Evolutionary conservation across 2,888 invertebrate genomes (phyloP).

Genomic region (Cryptocheilus praepositus): DNA sequence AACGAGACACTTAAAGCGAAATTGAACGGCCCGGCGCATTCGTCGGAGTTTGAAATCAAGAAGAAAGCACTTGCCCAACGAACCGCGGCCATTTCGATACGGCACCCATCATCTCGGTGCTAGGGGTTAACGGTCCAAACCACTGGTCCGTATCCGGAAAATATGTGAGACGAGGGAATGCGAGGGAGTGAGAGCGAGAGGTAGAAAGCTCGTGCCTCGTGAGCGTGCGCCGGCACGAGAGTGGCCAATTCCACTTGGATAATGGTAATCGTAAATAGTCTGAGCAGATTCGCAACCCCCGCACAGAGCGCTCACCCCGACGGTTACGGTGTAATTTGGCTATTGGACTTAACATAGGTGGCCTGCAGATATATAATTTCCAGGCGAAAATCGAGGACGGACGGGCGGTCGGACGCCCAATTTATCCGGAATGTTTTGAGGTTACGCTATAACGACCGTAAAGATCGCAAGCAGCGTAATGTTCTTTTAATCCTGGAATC

Average conservation of each 20-base stretch:
- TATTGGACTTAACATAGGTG: constrained; percentile 37
- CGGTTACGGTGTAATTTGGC: constrained; percentile 41
- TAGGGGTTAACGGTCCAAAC: too few relatives aligned
- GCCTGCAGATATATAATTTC: constrained; percentile 38
- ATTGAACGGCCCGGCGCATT: too few relatives aligned
- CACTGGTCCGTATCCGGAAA: too few relatives aligned
- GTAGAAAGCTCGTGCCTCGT: neutral
- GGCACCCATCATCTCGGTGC: too few relatives aligned
- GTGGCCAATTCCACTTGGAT: constrained; percentile 11
- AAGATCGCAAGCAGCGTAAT: too few relatives aligned
- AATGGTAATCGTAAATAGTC: constrained; percentile 51
- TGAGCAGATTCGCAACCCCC: constrained; percentile 19
- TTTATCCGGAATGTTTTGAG: constrained; percentile 11
- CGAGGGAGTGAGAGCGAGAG: neutral
- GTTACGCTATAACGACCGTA: constrained; percentile 11
- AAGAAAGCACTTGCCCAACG: too few relatives aligned
- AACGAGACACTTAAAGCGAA: constrained; percentile 13
- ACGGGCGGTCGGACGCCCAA: constrained; percentile 24
- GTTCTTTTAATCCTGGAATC: too few relatives aligned
- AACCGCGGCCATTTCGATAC: too few relatives aligned
- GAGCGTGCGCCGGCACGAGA: neutral
- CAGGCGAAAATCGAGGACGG: constrained; percentile 38
- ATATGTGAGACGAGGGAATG: neutral
- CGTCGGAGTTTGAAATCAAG: too few relatives aligned
- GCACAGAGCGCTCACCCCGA: neutral